Percentiles rank a stretch among this genome's conserved stretches.
phyloP scores from a whole-genome alignment of 2,113 vertebrate genomes.

The Steatornis caripensis region DNA sequence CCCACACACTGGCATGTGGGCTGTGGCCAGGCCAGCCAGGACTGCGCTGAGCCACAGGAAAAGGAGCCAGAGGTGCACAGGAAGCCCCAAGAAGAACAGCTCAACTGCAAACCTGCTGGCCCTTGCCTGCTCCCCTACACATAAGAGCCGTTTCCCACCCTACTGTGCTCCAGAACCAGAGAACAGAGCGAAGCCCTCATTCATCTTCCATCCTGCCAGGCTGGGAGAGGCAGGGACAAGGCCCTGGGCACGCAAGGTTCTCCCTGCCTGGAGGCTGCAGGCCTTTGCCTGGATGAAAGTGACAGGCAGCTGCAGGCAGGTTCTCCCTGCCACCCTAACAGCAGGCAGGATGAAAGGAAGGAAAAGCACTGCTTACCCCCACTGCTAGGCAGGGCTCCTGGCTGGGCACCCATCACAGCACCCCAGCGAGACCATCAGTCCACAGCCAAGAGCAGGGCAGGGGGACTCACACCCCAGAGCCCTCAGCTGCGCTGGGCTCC shows the following conservation, averaged over 20 bases:
- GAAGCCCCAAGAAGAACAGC: not conserved
- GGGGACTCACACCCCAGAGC: not conserved
- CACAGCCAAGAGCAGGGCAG: not conserved
- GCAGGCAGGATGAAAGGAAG: not conserved
- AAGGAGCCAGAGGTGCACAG: not conserved
- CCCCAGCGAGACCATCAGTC: not conserved
- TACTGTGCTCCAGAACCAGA: not conserved
- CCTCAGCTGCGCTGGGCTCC: not conserved
- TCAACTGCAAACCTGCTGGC: not conserved
- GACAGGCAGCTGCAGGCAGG: not conserved
- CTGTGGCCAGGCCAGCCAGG: not conserved
- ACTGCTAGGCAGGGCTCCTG: not conserved
- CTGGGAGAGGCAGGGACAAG: fast-evolving
- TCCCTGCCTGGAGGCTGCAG: not conserved
- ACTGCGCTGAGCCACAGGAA: not conserved
- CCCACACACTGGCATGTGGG: not conserved
- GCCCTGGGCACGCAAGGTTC: not conserved
- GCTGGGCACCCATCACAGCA: not conserved
- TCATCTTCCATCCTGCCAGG: not conserved
- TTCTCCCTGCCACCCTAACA: not conserved
- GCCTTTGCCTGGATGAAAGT: not conserved
- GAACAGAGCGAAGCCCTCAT: not conserved
- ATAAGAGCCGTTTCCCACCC: not conserved
- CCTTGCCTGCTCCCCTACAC: not conserved
- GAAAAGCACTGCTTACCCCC: not conserved